Evolutionary conservation across 2,113 vertebrate species (phyloP).

Genomic region (Sorex araneus): DNA sequence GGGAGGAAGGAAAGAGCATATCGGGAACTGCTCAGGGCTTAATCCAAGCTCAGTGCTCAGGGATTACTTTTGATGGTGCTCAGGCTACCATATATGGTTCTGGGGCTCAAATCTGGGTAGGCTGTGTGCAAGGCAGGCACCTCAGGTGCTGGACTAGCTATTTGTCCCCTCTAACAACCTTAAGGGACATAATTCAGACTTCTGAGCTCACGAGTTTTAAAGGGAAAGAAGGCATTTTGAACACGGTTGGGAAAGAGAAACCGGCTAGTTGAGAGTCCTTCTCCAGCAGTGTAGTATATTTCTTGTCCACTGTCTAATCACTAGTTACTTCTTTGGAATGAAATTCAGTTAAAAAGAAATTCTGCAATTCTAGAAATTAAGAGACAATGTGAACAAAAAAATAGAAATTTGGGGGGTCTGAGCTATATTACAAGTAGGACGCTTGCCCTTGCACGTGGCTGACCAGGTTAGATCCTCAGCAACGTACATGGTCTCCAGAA

Average conservation of each 20-base stretch:
- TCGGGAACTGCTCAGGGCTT: too few species aligned
- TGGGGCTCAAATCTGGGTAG: too few species aligned
- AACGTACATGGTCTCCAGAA: too few species aligned
- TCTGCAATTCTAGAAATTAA: not conserved
- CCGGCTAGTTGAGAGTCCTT: not conserved
- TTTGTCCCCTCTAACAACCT: not conserved
- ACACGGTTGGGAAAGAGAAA: not conserved
- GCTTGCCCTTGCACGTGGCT: too few species aligned
- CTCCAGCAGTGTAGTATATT: not conserved
- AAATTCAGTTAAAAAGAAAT: constrained; percentile 50
- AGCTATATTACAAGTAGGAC: too few species aligned
- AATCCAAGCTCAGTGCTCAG: too few species aligned
- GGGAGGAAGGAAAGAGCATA: not conserved
- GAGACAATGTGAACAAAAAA: not conserved
- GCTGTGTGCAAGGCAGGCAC: too few species aligned
- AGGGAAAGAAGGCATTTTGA: not conserved
- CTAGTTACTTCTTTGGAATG: not conserved
- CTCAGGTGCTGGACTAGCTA: too few species aligned
- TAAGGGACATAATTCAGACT: not conserved
- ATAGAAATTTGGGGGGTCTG: too few species aligned
- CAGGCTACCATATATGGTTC: too few species aligned
- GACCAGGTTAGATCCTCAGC: too few species aligned
- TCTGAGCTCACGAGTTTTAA: not conserved
- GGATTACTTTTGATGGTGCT: too few species aligned
- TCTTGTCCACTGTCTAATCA: not conserved